These are phyloP conservation scores for Blastobasis lacticolella DNA, from an alignment of 2,888 invertebrate genomes.

Conservation along the genomic window DNA sequence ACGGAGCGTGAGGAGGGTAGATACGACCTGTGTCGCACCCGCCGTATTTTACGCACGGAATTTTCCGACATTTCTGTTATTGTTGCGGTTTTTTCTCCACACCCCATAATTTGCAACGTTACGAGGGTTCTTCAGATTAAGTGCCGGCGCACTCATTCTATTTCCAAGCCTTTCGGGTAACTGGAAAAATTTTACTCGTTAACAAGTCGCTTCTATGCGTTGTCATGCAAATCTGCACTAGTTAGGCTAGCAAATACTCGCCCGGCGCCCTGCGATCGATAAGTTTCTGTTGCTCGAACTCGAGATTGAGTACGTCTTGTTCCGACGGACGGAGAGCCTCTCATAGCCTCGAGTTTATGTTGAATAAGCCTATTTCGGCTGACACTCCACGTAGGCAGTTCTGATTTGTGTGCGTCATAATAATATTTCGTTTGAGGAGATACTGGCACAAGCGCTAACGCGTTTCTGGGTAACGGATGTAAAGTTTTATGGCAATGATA, in stretches of 20 bases:
- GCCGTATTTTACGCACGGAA: constrained; percentile 15
- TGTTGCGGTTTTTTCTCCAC: constrained; percentile 16
- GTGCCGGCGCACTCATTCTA: constrained; percentile 1
- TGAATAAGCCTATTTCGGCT: too few species aligned
- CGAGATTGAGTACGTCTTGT: too few species aligned
- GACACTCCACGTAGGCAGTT: not conserved
- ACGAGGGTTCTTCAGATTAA: constrained; percentile 14
- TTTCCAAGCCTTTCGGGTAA: too few species aligned
- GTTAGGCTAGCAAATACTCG: too few species aligned
- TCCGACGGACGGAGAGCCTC: too few species aligned
- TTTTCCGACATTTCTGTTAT: constrained; percentile 18
- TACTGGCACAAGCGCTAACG: constrained; percentile 18
- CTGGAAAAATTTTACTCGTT: too few species aligned
- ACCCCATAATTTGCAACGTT: constrained; percentile 16
- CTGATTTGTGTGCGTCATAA: not conserved
- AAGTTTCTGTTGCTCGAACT: too few species aligned
- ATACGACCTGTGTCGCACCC: too few species aligned
- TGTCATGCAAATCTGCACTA: too few species aligned
- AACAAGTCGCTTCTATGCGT: too few species aligned
- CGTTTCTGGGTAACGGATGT: constrained; percentile 24
- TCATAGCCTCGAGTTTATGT: too few species aligned
- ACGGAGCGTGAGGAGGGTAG: constrained; percentile 19
- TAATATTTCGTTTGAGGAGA: constrained; percentile 1
- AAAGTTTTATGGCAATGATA: constrained; percentile 25
- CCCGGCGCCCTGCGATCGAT: too few species aligned